phyloP scores from a whole-genome alignment of 2,797 vertebrate species.

The Fratercula arctica region DNA sequence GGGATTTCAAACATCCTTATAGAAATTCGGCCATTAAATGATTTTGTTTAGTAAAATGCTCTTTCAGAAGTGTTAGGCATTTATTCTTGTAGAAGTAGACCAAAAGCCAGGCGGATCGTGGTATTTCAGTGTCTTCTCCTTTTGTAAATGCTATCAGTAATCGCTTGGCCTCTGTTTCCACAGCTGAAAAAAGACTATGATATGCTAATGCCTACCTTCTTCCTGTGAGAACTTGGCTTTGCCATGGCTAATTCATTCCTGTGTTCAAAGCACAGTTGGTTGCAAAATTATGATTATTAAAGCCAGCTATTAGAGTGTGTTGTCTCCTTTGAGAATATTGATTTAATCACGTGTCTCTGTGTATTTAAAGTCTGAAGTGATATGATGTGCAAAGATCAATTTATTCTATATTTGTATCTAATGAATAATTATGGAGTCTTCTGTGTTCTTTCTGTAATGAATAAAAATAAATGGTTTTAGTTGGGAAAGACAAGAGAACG shows the following conservation, averaged over 20 bases:
- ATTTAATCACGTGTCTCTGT: slow-evolving; percentile 1
- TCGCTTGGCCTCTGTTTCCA: not conserved
- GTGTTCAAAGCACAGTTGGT: slow-evolving; percentile 11
- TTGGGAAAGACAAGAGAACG: not conserved
- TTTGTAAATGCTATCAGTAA: not conserved
- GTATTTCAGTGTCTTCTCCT: not conserved
- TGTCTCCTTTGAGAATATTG: slow-evolving; percentile 40
- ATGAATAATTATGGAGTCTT: not conserved
- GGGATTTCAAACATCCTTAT: not conserved
- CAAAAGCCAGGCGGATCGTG: accelerated
- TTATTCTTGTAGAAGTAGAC: not conserved
- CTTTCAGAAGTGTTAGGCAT: not conserved
- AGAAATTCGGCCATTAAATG: not conserved
- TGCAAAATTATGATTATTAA: slow-evolving; percentile 39
- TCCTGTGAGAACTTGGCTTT: not conserved
- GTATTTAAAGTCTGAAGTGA: slow-evolving; percentile 40
- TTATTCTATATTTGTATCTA: not conserved
- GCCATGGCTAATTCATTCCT: not conserved
- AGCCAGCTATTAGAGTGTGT: slow-evolving; percentile 19
- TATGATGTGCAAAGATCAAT: slow-evolving; percentile 38
- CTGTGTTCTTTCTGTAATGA: not conserved
- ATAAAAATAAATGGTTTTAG: not conserved
- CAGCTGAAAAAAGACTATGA: not conserved
- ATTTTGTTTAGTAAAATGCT: not conserved
- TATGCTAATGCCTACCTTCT: not conserved